phyloP scores from a whole-genome alignment of 2,888 invertebrate genomes.

The Drosophila emarginata region DNA sequence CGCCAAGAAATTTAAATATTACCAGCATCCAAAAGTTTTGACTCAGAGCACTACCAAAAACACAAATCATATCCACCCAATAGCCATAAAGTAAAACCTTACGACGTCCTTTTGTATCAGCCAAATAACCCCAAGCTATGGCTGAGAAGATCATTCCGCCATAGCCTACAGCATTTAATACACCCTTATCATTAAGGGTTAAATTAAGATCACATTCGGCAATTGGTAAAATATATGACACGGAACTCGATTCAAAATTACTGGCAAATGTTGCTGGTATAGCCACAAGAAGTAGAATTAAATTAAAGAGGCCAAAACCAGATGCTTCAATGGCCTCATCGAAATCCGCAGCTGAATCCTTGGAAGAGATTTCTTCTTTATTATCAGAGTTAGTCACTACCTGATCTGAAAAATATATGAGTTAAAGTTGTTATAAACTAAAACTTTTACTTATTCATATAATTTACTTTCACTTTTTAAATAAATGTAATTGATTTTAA shows the following conservation, averaged over 20 bases:
- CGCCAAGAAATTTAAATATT: constrained; percentile 88
- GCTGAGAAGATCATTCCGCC: constrained; percentile 91
- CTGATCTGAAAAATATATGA: neutral
- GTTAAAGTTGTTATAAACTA: neutral
- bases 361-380: neutral
- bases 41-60: constrained; percentile 86
- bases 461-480: too few relatives aligned
- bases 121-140: constrained; percentile 90
- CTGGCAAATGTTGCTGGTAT: constrained; percentile 87
- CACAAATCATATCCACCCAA: constrained; percentile 86
- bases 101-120: constrained; percentile 88
- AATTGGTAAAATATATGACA: constrained; percentile 89
- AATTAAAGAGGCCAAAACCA: constrained; percentile 88
- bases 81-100: constrained; percentile 87
- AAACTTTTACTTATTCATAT: too few relatives aligned
- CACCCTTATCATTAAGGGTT: constrained; percentile 87
- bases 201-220: constrained; percentile 89
- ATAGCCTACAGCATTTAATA: constrained; percentile 88
- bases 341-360: constrained; percentile 84
- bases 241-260: constrained; percentile 88
- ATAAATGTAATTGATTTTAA: neutral
- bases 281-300: constrained; percentile 85
- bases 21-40: constrained; percentile 87
- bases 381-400: neutral
- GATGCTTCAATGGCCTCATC: constrained; percentile 88